Percentiles rank a stretch among this genome's conserved stretches.
Evolutionary conservation across 2,888 invertebrate genomes (phyloP).

Genomic region (Icerya purchasi): DNA sequence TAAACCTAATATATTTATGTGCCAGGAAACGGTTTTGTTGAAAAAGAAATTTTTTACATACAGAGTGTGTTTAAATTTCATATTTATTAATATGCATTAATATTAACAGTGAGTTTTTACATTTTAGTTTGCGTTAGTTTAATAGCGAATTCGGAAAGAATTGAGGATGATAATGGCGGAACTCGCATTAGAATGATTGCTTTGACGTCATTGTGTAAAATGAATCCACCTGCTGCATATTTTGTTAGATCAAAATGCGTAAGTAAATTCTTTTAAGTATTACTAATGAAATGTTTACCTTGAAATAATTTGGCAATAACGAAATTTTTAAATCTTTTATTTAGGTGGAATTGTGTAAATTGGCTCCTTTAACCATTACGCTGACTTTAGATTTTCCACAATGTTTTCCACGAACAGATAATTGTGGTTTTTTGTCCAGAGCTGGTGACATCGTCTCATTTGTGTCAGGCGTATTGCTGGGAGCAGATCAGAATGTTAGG

Average conservation of each 20-base stretch:
- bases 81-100: too few species aligned
- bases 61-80: too few species aligned
- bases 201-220: constrained; percentile 58
- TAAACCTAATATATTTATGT: too few species aligned
- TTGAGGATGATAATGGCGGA: constrained; percentile 66
- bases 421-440: constrained; percentile 11
- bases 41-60: too few species aligned
- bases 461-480: constrained; percentile 68
- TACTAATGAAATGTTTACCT: neutral
- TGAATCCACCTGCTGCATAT: constrained; percentile 72
- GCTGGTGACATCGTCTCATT: constrained; percentile 48
- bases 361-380: constrained; percentile 38
- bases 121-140: constrained; percentile 58
- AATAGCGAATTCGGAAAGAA: constrained; percentile 64
- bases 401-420: constrained; percentile 14
- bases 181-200: constrained; percentile 45
- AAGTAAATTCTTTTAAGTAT: constrained; percentile 22
- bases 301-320: neutral
- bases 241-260: constrained; percentile 66
- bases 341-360: constrained; percentile 54
- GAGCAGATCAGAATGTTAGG: constrained; percentile 70
- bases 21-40: too few species aligned
- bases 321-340: constrained; percentile 11
- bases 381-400: constrained; percentile 20
- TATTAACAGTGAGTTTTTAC: too few species aligned